Base-by-base conservation (phyloP, 2,797 vertebrate genomes). In the Nannoperca australis region DNA sequence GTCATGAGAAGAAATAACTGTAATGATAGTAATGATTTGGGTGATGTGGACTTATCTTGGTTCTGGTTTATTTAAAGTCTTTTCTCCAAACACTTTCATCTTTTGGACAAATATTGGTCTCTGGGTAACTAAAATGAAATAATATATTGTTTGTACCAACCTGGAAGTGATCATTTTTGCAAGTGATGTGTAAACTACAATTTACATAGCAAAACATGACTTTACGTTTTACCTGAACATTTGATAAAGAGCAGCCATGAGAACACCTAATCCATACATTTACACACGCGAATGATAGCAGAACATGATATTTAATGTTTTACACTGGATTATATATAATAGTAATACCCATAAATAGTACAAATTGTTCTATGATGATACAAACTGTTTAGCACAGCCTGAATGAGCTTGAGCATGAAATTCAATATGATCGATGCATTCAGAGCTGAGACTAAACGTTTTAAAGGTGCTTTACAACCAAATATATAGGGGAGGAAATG, bases 1-100 rank as follows among this genome's bases (percentile, higher is more conserved):
- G 70, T 79, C 63, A 69, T 79, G 80, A 90, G 76, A 85, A 70
- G 55, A 76, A 83, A 83, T 49, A 87, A 88, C 73, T 75, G 64
- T 74, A 67, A 87, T 84, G 71, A 88, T 80, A 62, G 76, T 77
- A 85, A 88, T 87, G 51, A 81, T 91, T 74, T 73, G 40, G 78
- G 53, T 78, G 75, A 89, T 73, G 71, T 62, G 40, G 78, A 76
- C 66, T 75, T 63, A 42, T 56, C 61, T 65, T 40, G 22, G 22
- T 40, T 62, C 32, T 22, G 66, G 18, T 70, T 60, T 62, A 68
- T 64, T 74, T 40, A 62, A 10, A 5, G 7, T 53, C 8, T 50
- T 66, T 3, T 71, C n/a, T 59, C 54, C 49, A 6, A 30, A 36
- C 14, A 32, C n/a, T 40, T 34, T 11, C 20, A 40, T 67, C 18